A percentile compares a stretch with the other conserved stretches of the same genome.
Evolutionary conservation across 2,888 invertebrate species (phyloP).

Genomic region (Drosophila antonietae): DNA sequence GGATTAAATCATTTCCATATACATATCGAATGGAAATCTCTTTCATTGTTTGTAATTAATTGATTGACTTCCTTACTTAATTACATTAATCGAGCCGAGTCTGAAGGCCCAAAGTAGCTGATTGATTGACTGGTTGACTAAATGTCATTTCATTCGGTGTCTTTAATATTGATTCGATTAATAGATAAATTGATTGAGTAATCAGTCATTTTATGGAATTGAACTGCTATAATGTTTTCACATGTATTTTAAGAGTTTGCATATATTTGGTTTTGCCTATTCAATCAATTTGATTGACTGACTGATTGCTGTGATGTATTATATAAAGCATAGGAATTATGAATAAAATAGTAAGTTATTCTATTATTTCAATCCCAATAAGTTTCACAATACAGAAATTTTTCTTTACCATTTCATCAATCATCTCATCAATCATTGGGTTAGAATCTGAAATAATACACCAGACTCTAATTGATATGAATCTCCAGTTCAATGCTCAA

Average conservation of each 20-base stretch:
- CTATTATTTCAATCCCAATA: no score
- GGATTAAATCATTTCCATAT: neutral
- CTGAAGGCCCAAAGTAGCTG: no score
- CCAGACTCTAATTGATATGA: neutral
- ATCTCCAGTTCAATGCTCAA: no score
- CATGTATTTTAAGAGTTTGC: neutral
- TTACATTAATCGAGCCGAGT: neutral
- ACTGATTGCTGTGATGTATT: neutral
- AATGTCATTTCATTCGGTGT: neutral
- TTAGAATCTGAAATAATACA: no score
- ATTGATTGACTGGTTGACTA: conserved; percentile 1
- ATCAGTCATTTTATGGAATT: neutral
- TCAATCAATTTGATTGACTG: neutral
- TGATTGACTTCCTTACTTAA: neutral
- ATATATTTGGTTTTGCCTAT: no score
- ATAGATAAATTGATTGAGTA: neutral
- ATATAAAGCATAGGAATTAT: neutral
- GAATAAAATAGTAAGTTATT: no score
- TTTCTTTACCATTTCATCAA: no score
- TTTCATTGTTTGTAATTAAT: neutral
- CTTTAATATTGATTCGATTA: neutral
- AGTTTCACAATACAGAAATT: no score
- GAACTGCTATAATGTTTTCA: neutral
- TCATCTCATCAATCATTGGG: no score
- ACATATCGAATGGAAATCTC: neutral